Evolutionary conservation across 1,140 invertebrate species (phyloP).

Genomic region (Penaeus vannamei): DNA sequence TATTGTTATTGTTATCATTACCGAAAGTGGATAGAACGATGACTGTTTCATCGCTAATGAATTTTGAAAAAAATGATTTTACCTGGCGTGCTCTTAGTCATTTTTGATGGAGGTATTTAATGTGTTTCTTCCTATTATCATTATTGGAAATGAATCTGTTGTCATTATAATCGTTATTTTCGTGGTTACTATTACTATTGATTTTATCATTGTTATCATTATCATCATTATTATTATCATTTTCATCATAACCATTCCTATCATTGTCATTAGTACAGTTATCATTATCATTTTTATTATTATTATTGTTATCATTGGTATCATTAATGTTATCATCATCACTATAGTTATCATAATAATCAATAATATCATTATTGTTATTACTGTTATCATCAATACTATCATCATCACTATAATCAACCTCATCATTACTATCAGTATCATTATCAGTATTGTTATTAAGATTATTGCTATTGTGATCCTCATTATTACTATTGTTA

Average conservation of each 20-base stretch:
- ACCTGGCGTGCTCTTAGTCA: too few relatives aligned
- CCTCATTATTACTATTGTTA: too few relatives aligned
- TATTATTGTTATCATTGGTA: slow-evolving; percentile 25
- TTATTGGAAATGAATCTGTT: background rate
- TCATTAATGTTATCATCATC: slow-evolving; percentile 7
- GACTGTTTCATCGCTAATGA: too few relatives aligned
- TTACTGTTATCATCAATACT: slow-evolving; percentile 14
- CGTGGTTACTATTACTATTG: slow-evolving; percentile 34
- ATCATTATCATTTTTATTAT: slow-evolving; percentile 46
- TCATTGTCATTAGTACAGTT: slow-evolving; percentile 17
- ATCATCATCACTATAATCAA: background rate
- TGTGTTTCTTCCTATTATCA: background rate
- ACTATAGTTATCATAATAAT: slow-evolving; percentile 18
- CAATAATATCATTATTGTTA: slow-evolving; percentile 25
- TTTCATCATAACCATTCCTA: slow-evolving; percentile 17
- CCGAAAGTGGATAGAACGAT: too few relatives aligned
- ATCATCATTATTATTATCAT: slow-evolving; percentile 24
- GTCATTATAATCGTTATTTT: slow-evolving; percentile 27
- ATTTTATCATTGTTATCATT: slow-evolving; percentile 28
- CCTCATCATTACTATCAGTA: background rate
- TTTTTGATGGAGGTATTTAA: too few relatives aligned
- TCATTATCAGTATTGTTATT: too few relatives aligned
- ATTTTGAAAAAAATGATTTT: too few relatives aligned
- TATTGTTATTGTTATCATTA: too few relatives aligned
- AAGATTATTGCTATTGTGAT: too few relatives aligned